Evolutionary conservation across 2,797 vertebrate species (phyloP).

Genomic region (Amblyraja radiata): DNA sequence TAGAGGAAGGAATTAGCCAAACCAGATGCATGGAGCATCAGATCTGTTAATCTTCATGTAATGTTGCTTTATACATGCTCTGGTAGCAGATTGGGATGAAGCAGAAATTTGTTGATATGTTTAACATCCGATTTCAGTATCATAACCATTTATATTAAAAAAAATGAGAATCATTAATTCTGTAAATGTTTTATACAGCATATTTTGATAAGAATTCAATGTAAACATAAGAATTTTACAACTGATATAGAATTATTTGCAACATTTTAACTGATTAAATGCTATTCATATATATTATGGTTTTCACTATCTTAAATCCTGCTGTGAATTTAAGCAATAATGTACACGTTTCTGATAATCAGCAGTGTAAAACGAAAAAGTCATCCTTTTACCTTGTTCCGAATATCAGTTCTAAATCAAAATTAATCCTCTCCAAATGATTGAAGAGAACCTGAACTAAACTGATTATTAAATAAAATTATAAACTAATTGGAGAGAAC

Average conservation of each 20-base stretch:
- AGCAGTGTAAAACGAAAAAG: slow-evolving; percentile 27
- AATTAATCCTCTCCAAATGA: neutral
- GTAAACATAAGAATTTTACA: neutral
- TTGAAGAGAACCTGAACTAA: neutral
- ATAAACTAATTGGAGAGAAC: too few species aligned
- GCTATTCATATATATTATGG: neutral
- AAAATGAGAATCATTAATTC: neutral
- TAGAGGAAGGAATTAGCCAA: neutral
- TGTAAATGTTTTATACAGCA: neutral
- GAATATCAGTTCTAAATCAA: neutral
- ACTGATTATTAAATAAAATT: neutral
- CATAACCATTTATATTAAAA: neutral
- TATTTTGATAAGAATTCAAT: neutral
- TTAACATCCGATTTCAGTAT: neutral
- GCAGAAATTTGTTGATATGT: neutral
- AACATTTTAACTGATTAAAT: neutral
- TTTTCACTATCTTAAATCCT: neutral
- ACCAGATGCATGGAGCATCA: neutral
- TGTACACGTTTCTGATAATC: neutral
- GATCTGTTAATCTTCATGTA: neutral
- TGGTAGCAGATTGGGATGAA: neutral
- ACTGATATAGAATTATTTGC: neutral
- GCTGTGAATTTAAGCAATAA: neutral
- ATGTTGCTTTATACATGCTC: neutral
- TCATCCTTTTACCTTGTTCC: too few species aligned